Base-by-base conservation (phyloP, 1,140 invertebrate species). In the Hylaeus volcanicus region DNA sequence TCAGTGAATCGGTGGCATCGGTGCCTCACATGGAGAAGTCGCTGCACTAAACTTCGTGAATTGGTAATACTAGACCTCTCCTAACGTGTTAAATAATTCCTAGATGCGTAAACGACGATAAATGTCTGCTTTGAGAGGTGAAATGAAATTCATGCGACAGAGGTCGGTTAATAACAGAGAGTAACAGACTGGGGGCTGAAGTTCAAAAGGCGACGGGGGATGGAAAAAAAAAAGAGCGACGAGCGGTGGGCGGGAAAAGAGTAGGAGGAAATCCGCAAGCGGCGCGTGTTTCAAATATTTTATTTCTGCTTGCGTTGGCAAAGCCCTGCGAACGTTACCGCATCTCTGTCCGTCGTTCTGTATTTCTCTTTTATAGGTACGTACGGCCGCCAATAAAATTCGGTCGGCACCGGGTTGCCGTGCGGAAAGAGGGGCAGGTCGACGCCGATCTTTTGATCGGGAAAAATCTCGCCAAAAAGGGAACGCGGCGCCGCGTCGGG, bases 261-360 rank as follows among this genome's bases (percentile, higher is more conserved):
- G 15, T 11, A 26, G 15, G 43, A 15, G 14, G 58, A 69, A 73
- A 82, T 81, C 80, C 78, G 63, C 73, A 69, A 63, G 43, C 81
- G 70, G 76, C 76, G 76, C 86, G 80, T 83, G 85, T 90, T 90
- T 91, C 88, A 91, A 92, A 91, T 92, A 92, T 91, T 92, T 92
- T 90, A 91, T 91, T 91, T 92, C 89, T 89, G 90, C 90, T 91
- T 83, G 84, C 70, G 76, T 87, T 87, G 74, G 81, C 74, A 86
- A 86, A 86, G 77, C 73, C 60, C 79, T 39, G 55, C 66, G 68
- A 64, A 78, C 69, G 70, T 84, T 74, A 53, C 60, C 66, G 58
- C 74, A 69, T 70, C 70, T 64, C 26, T 64, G 45, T 72, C 66
- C 68, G 26, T 58, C 11, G 72, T 74, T 63, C 84, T 73, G 72